These are phyloP conservation scores for Myiagra hebetior DNA, from an alignment of 2,113 vertebrate species.

Conservation along the genomic window DNA sequence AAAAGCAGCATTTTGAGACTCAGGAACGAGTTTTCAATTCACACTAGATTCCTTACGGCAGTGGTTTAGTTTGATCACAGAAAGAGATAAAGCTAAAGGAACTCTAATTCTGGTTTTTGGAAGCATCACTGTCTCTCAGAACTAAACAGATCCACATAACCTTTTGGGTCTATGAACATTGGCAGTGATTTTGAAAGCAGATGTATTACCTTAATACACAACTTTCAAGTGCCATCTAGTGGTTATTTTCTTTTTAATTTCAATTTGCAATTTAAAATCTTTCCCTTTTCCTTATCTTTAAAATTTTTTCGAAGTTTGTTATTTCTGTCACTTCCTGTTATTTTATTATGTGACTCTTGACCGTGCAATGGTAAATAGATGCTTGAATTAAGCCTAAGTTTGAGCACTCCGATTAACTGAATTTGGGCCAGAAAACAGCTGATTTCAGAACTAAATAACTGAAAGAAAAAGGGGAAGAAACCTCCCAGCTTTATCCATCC, in stretches of 20 bases:
- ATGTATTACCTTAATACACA: neutral
- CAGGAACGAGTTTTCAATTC: neutral
- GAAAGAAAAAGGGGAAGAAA: neutral
- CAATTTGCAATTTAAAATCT: neutral
- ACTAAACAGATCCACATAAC: neutral
- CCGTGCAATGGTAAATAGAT: neutral
- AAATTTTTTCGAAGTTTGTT: rapidly evolving
- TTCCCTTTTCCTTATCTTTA: neutral
- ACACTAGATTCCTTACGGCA: neutral
- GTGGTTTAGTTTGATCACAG: neutral
- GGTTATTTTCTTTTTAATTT: constrained; percentile 44
- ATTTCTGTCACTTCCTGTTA: neutral
- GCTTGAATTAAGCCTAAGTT: neutral
- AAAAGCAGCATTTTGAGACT: neutral
- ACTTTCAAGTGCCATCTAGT: constrained; percentile 75
- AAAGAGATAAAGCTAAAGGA: neutral
- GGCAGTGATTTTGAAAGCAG: neutral
- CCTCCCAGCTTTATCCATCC: neutral
- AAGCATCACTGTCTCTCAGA: neutral
- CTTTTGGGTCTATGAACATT: neutral
- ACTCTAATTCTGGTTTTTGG: neutral
- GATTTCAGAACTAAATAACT: neutral
- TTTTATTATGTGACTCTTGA: neutral
- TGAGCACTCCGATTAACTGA: neutral
- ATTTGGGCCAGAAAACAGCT: neutral